Evolutionary conservation across 2,113 vertebrate genomes (phyloP), one percentile per base, ranked within the genome.

Genomic region (Neolamprologus caudopunctatus): DNA sequence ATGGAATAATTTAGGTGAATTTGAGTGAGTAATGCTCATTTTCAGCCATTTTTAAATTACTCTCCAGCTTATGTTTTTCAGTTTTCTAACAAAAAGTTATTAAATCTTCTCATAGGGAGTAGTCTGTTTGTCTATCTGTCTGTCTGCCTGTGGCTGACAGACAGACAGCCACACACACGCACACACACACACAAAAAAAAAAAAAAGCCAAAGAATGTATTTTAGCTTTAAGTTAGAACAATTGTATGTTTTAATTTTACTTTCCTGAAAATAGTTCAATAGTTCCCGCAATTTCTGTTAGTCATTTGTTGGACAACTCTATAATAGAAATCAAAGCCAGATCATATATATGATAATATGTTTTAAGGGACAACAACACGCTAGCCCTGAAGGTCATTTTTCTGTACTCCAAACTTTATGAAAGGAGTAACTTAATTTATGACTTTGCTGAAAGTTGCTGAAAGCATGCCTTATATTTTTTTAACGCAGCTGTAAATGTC

Each of bases 131-230:
- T 28, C 57, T 58, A 31, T 17, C 57, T 33, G 28, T 61, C 28
- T 61, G 16, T 61, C 11, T 33, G 16, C 17, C 1, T 24, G 19
- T 40, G 63, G 35, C 33, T 21, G 33, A 9, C 57, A 31, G 26
- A 31, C 26, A 58, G 26, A 58, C 55, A 28, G 55, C 55, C 24
- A 8, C 54, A 57, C 12, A 54, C n/a, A 6, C 50, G 0, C 51
- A 2, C 9, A 2, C 19, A 0, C 50, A 2, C 19, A n/a, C 16
- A 2, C 47, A 5, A 1, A 7, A 33, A 33, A 33, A 28, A 2
- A 16, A 8, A 9, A 24, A 13, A 58, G 61, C 19, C 61, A 13
- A 66, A 66, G 10, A 66, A 66, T 37, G 33, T 21, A 66, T 37
- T 66, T 66, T 66, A 66, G 19, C 33, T 66, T 66, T 66, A 66